These are phyloP conservation scores for Ennomos quercinarius DNA, from an alignment of 2,888 invertebrate species.

Conservation along the genomic window DNA sequence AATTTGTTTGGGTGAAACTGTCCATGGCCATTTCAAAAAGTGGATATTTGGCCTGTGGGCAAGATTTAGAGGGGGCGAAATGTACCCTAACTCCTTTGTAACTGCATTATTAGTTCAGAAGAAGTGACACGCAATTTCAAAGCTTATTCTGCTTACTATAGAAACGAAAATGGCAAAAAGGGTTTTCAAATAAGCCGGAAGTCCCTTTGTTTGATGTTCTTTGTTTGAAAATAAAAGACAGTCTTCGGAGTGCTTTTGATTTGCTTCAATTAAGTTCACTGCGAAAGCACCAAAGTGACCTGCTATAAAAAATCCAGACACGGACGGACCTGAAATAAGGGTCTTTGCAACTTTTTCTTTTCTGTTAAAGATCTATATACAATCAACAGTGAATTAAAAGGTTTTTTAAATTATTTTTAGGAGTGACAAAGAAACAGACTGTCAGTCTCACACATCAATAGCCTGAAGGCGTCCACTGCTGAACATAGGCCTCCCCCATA, in stretches of 20 bases:
- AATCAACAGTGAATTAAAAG: no score
- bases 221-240: slow-evolving; percentile 40
- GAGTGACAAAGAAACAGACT: no score
- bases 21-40: no score
- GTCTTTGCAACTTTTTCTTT: no score
- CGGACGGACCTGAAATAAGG: background rate
- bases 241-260: slow-evolving; percentile 31
- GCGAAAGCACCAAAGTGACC: slow-evolving; percentile 28
- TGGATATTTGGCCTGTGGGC: no score
- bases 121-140: slow-evolving; percentile 9
- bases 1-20: no score
- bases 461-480: no score
- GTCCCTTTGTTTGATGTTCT: slow-evolving; percentile 41
- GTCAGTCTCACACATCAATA: no score
- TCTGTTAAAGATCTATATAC: no score
- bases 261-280: slow-evolving; percentile 30
- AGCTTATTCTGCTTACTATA: slow-evolving; percentile 7
- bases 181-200: slow-evolving; percentile 28
- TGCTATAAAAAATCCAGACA: slow-evolving; percentile 17
- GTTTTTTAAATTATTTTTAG: no score
- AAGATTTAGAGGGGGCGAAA: no score
- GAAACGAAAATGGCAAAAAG: slow-evolving; percentile 17
- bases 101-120: slow-evolving; percentile 11
- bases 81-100: background rate
- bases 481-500: no score